Percentiles rank a stretch among this genome's conserved stretches.
These are phyloP conservation scores for Agriopis leucophaearia DNA, from an alignment of 2,888 invertebrate genomes.

Conservation along the genomic window DNA sequence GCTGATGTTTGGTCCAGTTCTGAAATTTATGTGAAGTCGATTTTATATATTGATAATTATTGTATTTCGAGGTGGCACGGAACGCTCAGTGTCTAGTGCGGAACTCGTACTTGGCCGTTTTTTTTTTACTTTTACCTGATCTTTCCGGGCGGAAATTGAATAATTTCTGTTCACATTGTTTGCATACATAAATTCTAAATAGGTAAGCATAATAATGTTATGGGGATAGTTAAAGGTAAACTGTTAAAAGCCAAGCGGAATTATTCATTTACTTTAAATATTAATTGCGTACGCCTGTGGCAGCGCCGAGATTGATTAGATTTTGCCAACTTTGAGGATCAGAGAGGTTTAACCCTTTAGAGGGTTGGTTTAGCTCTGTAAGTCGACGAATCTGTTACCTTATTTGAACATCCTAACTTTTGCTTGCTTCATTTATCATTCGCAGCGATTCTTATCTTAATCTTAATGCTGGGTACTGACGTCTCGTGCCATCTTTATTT, in stretches of 20 bases:
- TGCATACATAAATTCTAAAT: not conserved
- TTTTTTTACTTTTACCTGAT: too few species aligned
- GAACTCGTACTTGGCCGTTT: too few species aligned
- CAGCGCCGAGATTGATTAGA: not conserved
- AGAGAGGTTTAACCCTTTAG: constrained; percentile 1
- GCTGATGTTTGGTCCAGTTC: too few species aligned
- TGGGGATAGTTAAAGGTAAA: not conserved
- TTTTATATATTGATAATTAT: too few species aligned
- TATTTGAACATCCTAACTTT: not conserved
- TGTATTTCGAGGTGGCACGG: too few species aligned
- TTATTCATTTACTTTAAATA: constrained; percentile 9
- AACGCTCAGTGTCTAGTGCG: too few species aligned
- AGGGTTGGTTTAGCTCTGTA: not conserved
- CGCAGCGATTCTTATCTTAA: too few species aligned
- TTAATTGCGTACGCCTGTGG: constrained; percentile 2
- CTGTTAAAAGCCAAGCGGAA: constrained; percentile 1
- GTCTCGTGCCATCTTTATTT: too few species aligned
- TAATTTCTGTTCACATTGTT: too few species aligned
- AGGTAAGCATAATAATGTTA: not conserved
- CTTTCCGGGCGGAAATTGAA: too few species aligned
- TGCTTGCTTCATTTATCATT: not conserved
- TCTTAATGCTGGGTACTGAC: too few species aligned
- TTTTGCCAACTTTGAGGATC: constrained; percentile 3
- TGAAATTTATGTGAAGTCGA: too few species aligned
- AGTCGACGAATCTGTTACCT: not conserved